Conservation (phyloP, 2,888 invertebrate species). For the Eupithecia insigniata region DNA sequence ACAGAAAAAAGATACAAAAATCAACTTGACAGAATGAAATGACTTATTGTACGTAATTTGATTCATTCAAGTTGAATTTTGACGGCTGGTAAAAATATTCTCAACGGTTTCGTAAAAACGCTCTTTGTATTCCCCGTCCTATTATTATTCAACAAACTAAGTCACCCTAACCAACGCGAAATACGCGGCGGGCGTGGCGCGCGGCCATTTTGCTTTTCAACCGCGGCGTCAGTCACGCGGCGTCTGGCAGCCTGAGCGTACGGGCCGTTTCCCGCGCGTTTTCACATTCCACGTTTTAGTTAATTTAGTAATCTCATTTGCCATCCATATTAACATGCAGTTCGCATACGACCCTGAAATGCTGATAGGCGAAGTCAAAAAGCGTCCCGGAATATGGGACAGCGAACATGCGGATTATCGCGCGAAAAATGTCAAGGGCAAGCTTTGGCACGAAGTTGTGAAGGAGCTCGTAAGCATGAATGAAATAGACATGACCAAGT, state of each 20-base stretch:
- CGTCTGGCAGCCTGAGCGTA: slow-evolving; percentile 68
- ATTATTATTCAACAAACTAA: slow-evolving; percentile 17
- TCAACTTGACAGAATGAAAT: too few species aligned
- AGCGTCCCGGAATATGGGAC: slow-evolving; percentile 78
- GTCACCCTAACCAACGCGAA: slow-evolving; percentile 51
- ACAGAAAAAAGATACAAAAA: too few species aligned
- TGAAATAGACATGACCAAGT: slow-evolving; percentile 68
- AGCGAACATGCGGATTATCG: slow-evolving; percentile 68
- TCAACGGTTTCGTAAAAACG: slow-evolving; percentile 5
- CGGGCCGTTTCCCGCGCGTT: slow-evolving; percentile 48
- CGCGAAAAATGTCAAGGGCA: slow-evolving; percentile 61
- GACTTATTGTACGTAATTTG: not conserved
- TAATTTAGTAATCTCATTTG: not conserved
- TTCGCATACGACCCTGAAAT: slow-evolving; percentile 78
- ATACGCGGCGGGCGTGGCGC: slow-evolving; percentile 34
- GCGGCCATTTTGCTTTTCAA: slow-evolving; percentile 71
- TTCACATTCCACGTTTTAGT: slow-evolving; percentile 8
- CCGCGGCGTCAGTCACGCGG: slow-evolving; percentile 78
- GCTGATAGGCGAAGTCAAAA: slow-evolving; percentile 72
- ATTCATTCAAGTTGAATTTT: not conserved
- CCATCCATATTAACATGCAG: slow-evolving; percentile 61
- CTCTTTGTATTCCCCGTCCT: slow-evolving; percentile 3
- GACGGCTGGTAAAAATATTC: not conserved
- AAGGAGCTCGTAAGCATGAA: slow-evolving; percentile 64
- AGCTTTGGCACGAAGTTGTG: slow-evolving; percentile 73